Base-by-base conservation (phyloP, 2,113 vertebrate genomes). In the Neogale vison region DNA sequence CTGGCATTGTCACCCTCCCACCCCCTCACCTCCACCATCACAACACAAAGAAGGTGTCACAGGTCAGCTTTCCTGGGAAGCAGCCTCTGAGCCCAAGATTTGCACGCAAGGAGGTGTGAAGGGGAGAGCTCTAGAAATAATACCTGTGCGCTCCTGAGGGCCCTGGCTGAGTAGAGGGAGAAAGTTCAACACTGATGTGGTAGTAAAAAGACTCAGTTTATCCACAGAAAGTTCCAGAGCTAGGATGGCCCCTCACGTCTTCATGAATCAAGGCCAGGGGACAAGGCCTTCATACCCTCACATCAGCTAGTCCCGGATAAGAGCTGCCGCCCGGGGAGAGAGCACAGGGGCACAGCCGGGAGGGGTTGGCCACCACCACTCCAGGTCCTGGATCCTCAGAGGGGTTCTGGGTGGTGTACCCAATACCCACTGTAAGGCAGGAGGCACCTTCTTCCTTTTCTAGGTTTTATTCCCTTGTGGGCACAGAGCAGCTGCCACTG, bases 271-370 rank as follows among this genome's bases (percentile, higher is more conserved):
- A 93, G 50, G 57, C n/a, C 92, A 87, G 31, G 45, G 7, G 52
- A 47, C 26, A 7, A 31, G 59, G 57, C 39, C 15, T 84, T 90
- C 31, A 31, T 7, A 45, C 3, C 3, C 5, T 52, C 4, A 1
- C 24, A 39, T 80, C 83, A 76, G 6, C 20, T 34, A 61, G 63
- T 81, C 42, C 34, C 21, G 12, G 8, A 31, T 50, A n/a, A 89
- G 20, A 61, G 55, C 10, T 59, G 34, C 13, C 15, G 6, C 18
- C 6, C 4, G 14, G 14, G 26, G 14, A 24, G 4, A 1, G 29
- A 8, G 3, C 31, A 1, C 31, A 79, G 39, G 39, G 12, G 36
- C 0, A 0, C 15, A 42, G 7, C 52, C 10, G 3, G 3, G 10
- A 20, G 57, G 4, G 4, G 4, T 7, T n/a, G 31, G 52, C 29